Conservation (phyloP, 2,797 vertebrate genomes). For the Champsocephalus gunnari region DNA sequence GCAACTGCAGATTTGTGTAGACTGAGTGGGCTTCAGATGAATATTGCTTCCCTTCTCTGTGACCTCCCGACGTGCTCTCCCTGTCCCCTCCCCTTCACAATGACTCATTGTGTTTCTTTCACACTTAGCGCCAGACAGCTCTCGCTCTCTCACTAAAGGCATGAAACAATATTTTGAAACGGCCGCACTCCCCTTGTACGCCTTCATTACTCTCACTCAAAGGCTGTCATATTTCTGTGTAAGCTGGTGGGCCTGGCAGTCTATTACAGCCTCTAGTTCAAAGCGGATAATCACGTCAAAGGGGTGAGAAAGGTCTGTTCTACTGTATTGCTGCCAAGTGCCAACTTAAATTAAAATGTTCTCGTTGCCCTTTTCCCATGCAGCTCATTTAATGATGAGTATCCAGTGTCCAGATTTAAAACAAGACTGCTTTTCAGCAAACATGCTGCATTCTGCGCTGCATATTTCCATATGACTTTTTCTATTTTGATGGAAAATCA, state of each 20-base stretch:
- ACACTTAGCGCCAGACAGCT: conserved; percentile 78
- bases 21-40: conserved; percentile 71
- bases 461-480: conserved; percentile 15
- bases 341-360: conserved; percentile 56
- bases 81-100: conserved; percentile 69
- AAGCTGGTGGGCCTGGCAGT: conserved; percentile 72
- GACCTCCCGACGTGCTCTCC: conserved; percentile 71
- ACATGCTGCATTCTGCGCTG: not conserved
- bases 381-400: conserved; percentile 1
- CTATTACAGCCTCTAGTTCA: conserved; percentile 60
- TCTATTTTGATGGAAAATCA: conserved; percentile 47
- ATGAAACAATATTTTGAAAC: conserved; percentile 79
- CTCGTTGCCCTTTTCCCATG: conserved; percentile 34
- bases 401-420: not conserved
- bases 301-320: conserved; percentile 45
- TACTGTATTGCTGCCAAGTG: conserved; percentile 45
- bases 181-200: conserved; percentile 71
- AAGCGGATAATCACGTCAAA: conserved; percentile 42
- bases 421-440: not conserved
- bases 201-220: conserved; percentile 79
- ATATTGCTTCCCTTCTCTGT: conserved; percentile 72
- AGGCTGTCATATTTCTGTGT: conserved; percentile 72
- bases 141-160: conserved; percentile 73
- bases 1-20: conserved; percentile 56
- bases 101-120: conserved; percentile 84